Base-by-base conservation (phyloP, 2,113 vertebrate species). In the Trichomycterus rosablanca region DNA sequence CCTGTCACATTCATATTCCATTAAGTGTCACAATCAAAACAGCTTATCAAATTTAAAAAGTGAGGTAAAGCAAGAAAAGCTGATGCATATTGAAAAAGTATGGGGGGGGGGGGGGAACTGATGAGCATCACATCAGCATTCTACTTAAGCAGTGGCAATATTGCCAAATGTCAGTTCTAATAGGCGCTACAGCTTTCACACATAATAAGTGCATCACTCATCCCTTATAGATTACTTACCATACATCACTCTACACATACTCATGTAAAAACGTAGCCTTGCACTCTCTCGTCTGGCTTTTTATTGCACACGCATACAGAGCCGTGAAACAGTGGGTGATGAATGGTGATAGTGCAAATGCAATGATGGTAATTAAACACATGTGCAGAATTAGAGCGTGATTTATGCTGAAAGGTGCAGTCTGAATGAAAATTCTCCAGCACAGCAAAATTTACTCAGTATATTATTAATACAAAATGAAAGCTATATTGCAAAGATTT, bases 361-460 rank as follows among this genome's bases (percentile, higher is more conserved):
- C 28, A 51, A 49, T 61, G 63, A 56, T 71, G 62, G 50, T 71
- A 61, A 71, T 71, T 71, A 59, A 71, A 71, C 49, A 8, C 37
- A 34, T 40, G 44, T 37, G 50, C 48, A 35, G 50, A 50, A 63
- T 63, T 63, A 63, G 28, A 53, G 49, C 49, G 14, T 56, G 63
- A 71, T 61, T 71, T 65, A 61, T 71, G 63, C 68, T 56, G 68
- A 71, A 59, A 14, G 28, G 16, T 14, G 14, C 23, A 15, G 39
- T 60, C 37, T 37, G 26, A 57, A 59, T 45, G 16, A 26, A 45
- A 71, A 32, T 43, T 66, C 22, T 35, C 20, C 11, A 30, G 35
- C 50, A 57, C 52, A 56, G 46, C 46, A 48, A 30, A 60, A 24
- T 63, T 63, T 16, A 55, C 26, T 23, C 18, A 4, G 26, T 22